These are phyloP conservation scores for Ceriagrion tenellum DNA, from an alignment of 2,888 invertebrate species.

Conservation along the genomic window DNA sequence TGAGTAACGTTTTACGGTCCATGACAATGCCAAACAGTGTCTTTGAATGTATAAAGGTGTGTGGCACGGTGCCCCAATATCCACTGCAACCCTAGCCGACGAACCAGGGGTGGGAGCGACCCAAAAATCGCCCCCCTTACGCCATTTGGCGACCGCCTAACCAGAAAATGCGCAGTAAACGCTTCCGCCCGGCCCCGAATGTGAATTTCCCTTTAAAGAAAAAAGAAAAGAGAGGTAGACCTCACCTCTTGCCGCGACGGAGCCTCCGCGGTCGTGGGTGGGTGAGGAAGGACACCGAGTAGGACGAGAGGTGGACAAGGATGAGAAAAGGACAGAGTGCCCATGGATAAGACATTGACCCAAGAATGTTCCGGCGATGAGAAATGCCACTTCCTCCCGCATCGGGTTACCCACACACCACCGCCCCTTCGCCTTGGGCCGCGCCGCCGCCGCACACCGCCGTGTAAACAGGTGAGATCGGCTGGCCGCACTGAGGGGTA, in stretches of 20 bases:
- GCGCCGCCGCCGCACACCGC: background rate
- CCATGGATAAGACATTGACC: background rate
- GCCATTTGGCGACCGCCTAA: constrained; percentile 18
- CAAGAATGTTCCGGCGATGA: background rate
- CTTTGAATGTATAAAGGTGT: background rate
- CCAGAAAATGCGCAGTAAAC: constrained; percentile 10
- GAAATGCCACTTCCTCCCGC: constrained; percentile 8
- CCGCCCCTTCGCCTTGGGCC: background rate
- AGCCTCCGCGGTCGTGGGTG: background rate
- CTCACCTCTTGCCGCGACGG: background rate
- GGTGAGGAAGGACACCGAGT: background rate
- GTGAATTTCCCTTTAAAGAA: background rate
- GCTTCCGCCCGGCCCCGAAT: background rate
- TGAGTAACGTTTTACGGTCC: too few species aligned
- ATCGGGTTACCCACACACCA: background rate
- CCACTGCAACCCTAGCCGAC: background rate
- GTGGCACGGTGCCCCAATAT: background rate
- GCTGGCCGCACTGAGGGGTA: background rate
- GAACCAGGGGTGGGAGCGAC: background rate
- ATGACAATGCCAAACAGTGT: too few species aligned
- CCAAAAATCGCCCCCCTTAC: background rate
- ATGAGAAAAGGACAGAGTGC: background rate
- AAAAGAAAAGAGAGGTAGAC: too few species aligned
- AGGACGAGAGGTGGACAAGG: background rate
- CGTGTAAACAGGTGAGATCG: background rate